Conservation (phyloP, 2,797 vertebrate species). For the Darevskia nairensis region DNA sequence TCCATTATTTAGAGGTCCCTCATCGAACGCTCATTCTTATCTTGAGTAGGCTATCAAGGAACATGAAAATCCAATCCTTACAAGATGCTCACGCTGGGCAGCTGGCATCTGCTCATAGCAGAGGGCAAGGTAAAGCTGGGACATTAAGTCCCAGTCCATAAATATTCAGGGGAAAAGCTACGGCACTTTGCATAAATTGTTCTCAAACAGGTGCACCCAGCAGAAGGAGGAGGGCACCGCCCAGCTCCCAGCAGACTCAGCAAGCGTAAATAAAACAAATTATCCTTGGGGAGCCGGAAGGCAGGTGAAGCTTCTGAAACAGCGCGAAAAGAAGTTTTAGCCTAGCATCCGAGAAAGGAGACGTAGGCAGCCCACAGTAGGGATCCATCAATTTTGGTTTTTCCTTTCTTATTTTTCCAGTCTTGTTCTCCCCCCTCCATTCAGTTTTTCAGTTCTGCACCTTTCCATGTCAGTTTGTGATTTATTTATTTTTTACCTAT, state of each 20-base stretch:
- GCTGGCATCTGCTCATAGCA: slow-evolving; percentile 10
- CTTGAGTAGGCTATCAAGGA: not conserved
- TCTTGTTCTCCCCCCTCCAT: no score
- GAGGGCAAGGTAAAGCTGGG: slow-evolving; percentile 31
- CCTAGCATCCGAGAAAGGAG: not conserved
- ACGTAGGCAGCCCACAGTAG: not conserved
- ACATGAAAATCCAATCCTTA: not conserved
- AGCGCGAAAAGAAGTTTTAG: slow-evolving; percentile 35
- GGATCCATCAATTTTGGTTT: no score
- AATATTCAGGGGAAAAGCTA: slow-evolving; percentile 35
- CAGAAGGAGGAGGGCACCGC: slow-evolving; percentile 42
- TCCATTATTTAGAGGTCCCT: slow-evolving; percentile 26
- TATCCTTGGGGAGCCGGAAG: not conserved
- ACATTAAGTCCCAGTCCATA: not conserved
- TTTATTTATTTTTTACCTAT: no score
- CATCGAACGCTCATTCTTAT: not conserved
- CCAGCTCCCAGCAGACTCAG: slow-evolving; percentile 37
- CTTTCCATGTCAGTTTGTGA: no score
- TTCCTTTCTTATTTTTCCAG: no score
- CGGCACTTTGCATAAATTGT: slow-evolving; percentile 51
- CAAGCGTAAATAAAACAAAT: slow-evolving; percentile 15
- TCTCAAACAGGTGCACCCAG: slow-evolving; percentile 47
- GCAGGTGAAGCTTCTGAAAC: not conserved
- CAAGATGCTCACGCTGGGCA: slow-evolving; percentile 25
- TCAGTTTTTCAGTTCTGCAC: no score